Base-by-base conservation (phyloP, 2,113 vertebrate genomes). In the Bujurquina vittata region DNA sequence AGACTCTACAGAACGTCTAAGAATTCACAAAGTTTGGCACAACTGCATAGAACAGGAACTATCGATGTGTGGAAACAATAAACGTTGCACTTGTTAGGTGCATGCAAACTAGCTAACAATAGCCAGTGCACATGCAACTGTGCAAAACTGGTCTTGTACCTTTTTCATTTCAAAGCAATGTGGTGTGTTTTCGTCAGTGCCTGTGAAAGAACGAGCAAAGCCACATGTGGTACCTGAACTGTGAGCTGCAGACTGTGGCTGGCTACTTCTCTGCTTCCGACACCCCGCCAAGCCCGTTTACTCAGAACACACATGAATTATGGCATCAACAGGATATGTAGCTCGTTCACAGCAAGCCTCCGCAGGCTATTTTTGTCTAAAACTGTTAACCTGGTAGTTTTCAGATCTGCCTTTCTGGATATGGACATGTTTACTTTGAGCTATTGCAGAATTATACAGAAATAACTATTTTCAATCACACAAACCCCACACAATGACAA, bases 271-370 rank as follows among this genome's bases (percentile, higher is more conserved):
- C 20, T 57, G 52, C 63, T 60, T 81, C 67, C 52, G 29, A 63
- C 72, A 89, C 58, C 87, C 87, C 65, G 4, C 78, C 22, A 5
- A 15, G 12, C 52, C 12, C 58, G 58, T 87, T 89, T 90, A 84
- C 77, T 72, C 77, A 83, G 81, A 87, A 83, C 0, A 10, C 8
- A 3, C 14, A 52, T 14, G 52, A 29, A 7, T 62, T 10, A 52
- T 52, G 35, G 29, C 43, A 63, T 76, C 37, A 81, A 92, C 92
- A 92, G 90, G 91, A 93, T 86, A 82, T 75, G 54, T 9, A 56
- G 35, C 65, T 10, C 12, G 17, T 31, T 17, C 49, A 77, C 49
- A 40, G 43, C 22, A 79, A 17, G 43, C 20, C n/a, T 59, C 17
- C 10, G 2, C 5, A 0, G 11, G 74, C 29, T 89, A 83, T 75